Evolutionary conservation across 2,888 invertebrate genomes (phyloP), one percentile per base, ranked within the genome.

Genomic region (Troides oblongomaculatus): DNA sequence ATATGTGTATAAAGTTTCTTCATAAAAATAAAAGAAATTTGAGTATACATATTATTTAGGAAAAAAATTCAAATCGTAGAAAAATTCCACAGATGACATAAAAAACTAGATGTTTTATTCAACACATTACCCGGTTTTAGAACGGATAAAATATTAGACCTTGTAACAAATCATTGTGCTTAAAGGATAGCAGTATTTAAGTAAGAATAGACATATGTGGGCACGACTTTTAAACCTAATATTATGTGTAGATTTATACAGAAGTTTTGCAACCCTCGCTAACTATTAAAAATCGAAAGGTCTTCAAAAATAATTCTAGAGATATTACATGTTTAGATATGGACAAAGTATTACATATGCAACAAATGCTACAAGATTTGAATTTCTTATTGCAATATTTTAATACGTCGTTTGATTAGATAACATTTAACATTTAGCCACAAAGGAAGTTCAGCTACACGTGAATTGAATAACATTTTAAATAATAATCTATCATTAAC

Each of bases 91-190:
- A 8, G 21, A n/a, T 56, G 63, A 30, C 1, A 64, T 64, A 67
- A 68, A 64, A 63, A 53, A 53, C n/a, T 36, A 23, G 10, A 64
- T 62, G 17, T 50, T 64, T 68, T 68, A 68, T 71, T 67, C 64
- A 71, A 46, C 39, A 57, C 46, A 36, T 71, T 68, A 50, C 67
- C 58, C 39, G 46, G 64, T 53, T 56, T 69, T 69, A 70, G 70
- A 70, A 64, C 56, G 70, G 66, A 66, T 62, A 63, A 63, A 70
- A 66, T 50, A 23, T 8, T 14, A 58, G 69, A 63, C 70, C 66
- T 70, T 70, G 70, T 70, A 66, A 66, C 66, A 70, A 70, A 70
- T 70, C 60, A 66, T 70, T 70, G 66, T 62, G 53, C 60, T n/a
- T 39, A 63, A 53, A 50, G 66, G 21, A 58, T 50, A 63, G 30